Evolutionary conservation across 2,113 vertebrate genomes (phyloP), one percentile per base, ranked within the genome.

Genomic region (Ceyx cyanopectus): DNA sequence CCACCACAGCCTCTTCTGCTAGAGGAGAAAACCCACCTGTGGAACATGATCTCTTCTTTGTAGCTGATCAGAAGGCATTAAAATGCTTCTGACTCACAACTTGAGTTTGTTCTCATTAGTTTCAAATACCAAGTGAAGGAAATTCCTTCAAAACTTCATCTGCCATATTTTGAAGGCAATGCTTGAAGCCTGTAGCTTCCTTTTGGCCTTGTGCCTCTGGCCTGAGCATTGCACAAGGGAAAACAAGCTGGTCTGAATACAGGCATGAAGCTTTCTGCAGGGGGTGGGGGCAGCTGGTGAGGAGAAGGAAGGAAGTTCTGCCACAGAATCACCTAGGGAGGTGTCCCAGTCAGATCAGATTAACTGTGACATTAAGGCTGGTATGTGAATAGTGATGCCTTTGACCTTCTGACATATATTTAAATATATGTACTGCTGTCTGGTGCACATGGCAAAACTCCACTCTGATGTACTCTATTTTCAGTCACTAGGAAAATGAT

Each of bases 41-140:
- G 70, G 85, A 85, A 30, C 29, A 20, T 51, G 68, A 82, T 66
- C 45, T 93, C 66, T 68, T 90, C 84, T 81, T 67, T 81, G 41
- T 22, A 34, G 60, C 68, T 73, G n/a, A 73, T 90, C 62, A 51
- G 45, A 58, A 85, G 11, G 43, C 20, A 18, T 68, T 86, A 45
- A 90, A 94, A 83, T 57, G 30, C 24, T 70, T 87, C 69, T 27
- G 14, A 56, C 19, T 83, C 46, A 78, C 50, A 74, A 57, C 61
- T 7, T 85, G 26, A 30, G 14, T 82, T 76, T 91, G 32, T 61
- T 84, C 75, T 92, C 78, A 85, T 58, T 86, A 53, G 54, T 76
- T 92, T 95, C 87, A 85, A 94, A 68, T 74, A 91, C 19, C 54
- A 82, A 30, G 19, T 41, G 81, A 83, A 91, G 84, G 50, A 54